Evolutionary conservation across 92 coral and sea anemone species (phyloP), one percentile per base, ranked within the genome.

Genomic region (Anthopleura xanthogrammica): DNA sequence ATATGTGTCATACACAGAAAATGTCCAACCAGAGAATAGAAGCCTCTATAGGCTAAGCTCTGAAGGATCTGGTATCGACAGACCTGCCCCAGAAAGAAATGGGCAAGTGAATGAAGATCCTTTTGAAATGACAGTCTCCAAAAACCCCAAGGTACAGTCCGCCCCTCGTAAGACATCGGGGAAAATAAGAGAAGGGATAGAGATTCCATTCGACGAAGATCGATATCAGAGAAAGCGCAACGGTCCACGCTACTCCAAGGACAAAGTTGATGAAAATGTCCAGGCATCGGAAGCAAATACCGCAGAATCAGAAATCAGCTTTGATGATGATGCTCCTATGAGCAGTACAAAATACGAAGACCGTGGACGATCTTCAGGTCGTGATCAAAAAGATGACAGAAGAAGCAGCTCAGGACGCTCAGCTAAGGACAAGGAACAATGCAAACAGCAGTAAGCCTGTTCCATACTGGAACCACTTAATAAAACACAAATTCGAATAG

Each of bases 1-100:
- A 36, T 85, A 78, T 41, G 83, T 85, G 46, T 85, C 88, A 23
- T 71, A 85, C 83, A 52, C 88, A 8, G 88, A 85, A 46, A 79
- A 82, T 57, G 20, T 85, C 40, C 56, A 22, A 52, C 79, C 83
- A 60, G 79, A 85, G 55, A 78, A 79, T 9, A 78, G 88, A 54
- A 85, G 88, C 79, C 88, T 85, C 24, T 85, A 85, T 60, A 79
- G 57, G 52, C 36, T 79, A 5, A 71, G 72, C 66, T 41, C 62
- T 77, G 83, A 78, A 66, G 88, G 79, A 40, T 36, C 73, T 4
- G 82, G 83, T 36, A 66, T 80, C 60, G 83, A 80, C 60, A 80
- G 76, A 66, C 83, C 83, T 24, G 19, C 66, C 17, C 16, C 52
- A 10, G n/a, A 36, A 11, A 83, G 60, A 55, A 83, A 83, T 56